Evolutionary conservation across 2,888 invertebrate genomes (phyloP), one percentile per base, ranked within the genome.

Genomic region (Scaptomyza polygonia): DNA sequence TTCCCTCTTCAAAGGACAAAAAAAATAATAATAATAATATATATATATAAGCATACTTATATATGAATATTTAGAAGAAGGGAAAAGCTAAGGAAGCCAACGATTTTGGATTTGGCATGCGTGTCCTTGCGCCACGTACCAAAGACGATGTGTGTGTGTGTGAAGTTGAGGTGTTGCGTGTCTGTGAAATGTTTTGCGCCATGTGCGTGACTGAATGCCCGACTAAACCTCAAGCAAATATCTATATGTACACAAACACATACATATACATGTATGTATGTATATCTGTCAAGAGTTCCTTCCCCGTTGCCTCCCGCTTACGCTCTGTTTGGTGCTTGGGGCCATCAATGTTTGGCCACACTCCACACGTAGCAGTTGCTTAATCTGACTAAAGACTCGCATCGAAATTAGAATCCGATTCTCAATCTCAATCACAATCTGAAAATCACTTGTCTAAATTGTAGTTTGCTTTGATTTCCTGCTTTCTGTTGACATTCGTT

Each of bases 191-290:
- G 73, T 73, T 77, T 72, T 71, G 53, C 70, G 53, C 66, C 84
- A 66, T 67, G 86, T 82, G 82, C 82, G 83, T 82, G 82, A 86
- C 86, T 76, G 73, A 80, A 77, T 79, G 74, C 61, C 66, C 47
- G 65, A 65, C 64, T 69, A 40, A 63, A 51, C 54, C 51, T 49
- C 7, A 51, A 43, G 36, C 42, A 42, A 57, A 63, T 29, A 42
- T 42, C 25, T 45, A 42, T 42, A 29, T 45, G 48, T 55, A 54
- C 21, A 34, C 14, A 29, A 1, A 30, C 4, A 45, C 4, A 9
- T 5, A 12, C 8, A 47, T 12, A 32, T 12, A 48, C 4, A 18
- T n/a, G n/a, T n/a, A n/a, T n/a, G n/a, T n/a, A n/a, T n/a, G n/a
- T 4, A 18, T 18, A 18, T 52, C 40, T 55, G n/a, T 34, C 42